Conservation (phyloP, 2,888 invertebrate genomes). For the Spisula subtruncata region DNA sequence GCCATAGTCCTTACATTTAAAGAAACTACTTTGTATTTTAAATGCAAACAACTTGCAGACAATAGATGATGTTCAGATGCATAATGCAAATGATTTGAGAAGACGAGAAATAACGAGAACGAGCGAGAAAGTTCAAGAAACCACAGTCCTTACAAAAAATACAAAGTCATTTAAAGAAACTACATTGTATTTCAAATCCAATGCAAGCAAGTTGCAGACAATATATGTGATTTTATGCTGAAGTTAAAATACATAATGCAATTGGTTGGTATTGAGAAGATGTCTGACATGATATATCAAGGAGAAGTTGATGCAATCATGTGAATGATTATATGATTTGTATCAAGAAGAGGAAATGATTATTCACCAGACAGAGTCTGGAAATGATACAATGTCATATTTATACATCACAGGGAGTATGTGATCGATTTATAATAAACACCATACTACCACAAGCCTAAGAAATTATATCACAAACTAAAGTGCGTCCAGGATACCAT, state of each 20-base stretch:
- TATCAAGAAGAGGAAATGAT: background rate
- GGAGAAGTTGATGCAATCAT: background rate
- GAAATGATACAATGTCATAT: background rate
- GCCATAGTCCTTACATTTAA: background rate
- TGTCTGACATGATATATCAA: background rate
- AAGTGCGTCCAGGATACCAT: too few relatives aligned
- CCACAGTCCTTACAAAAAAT: background rate
- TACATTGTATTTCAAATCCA: background rate
- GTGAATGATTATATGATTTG: background rate
- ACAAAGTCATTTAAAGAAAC: background rate
- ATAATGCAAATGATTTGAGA: background rate
- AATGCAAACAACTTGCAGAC: background rate
- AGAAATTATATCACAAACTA: too few relatives aligned
- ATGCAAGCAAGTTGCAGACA: background rate
- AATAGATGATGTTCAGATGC: too few relatives aligned
- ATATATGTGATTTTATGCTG: background rate
- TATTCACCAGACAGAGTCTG: background rate
- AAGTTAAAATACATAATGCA: background rate
- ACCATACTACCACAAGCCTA: too few relatives aligned
- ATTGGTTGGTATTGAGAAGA: background rate
- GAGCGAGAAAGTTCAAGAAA: background rate
- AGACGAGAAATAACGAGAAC: background rate
- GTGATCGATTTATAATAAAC: too few relatives aligned
- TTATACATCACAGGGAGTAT: too few relatives aligned
- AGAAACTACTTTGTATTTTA: background rate